phyloP scores from a whole-genome alignment of 2,113 vertebrate genomes.

The Zapus hudsonius region DNA sequence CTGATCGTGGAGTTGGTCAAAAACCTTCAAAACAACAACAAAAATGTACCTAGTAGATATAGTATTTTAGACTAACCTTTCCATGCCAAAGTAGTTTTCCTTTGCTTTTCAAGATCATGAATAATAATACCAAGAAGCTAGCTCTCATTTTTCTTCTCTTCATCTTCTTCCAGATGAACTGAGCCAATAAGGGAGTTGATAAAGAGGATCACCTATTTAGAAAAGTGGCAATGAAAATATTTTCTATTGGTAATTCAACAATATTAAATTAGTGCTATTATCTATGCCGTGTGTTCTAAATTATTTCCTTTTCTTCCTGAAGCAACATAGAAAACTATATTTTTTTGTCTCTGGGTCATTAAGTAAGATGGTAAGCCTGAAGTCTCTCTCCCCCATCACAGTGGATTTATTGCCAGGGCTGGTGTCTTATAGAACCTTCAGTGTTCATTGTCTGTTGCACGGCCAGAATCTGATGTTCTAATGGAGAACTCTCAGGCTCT shows the following conservation, averaged over 20 bases:
- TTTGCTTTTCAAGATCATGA: slow-evolving; percentile 8
- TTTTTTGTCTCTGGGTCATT: background rate
- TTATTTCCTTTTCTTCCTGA: background rate
- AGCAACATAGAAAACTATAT: background rate
- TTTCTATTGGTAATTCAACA: background rate
- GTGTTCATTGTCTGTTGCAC: background rate
- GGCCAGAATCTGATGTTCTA: background rate
- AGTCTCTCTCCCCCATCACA: background rate
- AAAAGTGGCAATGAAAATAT: background rate
- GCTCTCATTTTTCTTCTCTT: background rate
- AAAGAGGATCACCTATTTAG: too few relatives aligned
- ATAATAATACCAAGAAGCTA: background rate
- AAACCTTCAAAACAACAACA: background rate
- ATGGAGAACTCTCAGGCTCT: background rate
- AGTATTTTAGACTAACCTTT: background rate
- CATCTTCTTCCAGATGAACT: background rate
- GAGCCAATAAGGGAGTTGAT: background rate
- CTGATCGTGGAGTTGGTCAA: background rate
- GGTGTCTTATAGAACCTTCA: background rate
- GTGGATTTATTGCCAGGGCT: background rate
- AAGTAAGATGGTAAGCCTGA: background rate
- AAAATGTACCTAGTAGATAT: background rate
- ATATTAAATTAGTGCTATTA: background rate
- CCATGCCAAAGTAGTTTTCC: background rate
- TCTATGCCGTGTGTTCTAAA: background rate